Evolutionary conservation across 2,888 invertebrate genomes (phyloP).

Genomic region (Apotomis turbidana): DNA sequence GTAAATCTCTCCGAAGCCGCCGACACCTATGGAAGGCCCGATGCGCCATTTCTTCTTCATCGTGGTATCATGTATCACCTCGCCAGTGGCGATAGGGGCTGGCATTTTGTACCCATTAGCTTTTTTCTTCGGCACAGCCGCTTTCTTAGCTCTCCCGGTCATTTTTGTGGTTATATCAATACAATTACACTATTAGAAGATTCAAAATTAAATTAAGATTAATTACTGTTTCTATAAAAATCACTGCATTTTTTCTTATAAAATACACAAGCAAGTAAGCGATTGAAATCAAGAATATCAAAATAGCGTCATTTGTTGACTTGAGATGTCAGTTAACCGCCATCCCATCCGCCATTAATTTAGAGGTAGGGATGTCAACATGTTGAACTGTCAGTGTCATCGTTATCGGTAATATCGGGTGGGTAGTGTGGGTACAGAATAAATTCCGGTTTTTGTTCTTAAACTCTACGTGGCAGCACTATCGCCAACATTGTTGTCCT

Average conservation of each 20-base stretch:
- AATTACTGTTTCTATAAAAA: conserved; percentile 7
- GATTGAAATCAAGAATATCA: conserved; percentile 19
- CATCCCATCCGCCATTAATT: conserved; percentile 21
- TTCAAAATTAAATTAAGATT: conserved; percentile 6
- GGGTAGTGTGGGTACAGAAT: not conserved
- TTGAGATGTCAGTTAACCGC: conserved; percentile 38
- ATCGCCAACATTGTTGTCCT: too few species aligned
- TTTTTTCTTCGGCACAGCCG: conserved; percentile 71
- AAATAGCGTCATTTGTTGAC: conserved; percentile 38
- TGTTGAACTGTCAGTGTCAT: conserved; percentile 8
- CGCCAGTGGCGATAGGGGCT: conserved; percentile 89
- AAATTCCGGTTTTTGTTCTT: not conserved
- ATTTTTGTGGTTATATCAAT: conserved; percentile 50
- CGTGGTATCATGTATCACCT: conserved; percentile 88
- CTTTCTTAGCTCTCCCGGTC: conserved; percentile 70
- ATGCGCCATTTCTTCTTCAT: conserved; percentile 92
- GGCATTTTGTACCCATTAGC: conserved; percentile 84
- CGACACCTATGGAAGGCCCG: conserved; percentile 93
- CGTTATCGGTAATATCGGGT: not conserved
- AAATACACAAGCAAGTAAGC: conserved; percentile 18
- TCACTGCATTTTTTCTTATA: conserved; percentile 30
- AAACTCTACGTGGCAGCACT: not conserved
- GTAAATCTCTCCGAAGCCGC: conserved; percentile 98
- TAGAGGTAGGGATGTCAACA: conserved; percentile 28
- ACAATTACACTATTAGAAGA: conserved; percentile 4